Conservation (phyloP, 2,888 invertebrate species). For the Lithophane semibrunnea region DNA sequence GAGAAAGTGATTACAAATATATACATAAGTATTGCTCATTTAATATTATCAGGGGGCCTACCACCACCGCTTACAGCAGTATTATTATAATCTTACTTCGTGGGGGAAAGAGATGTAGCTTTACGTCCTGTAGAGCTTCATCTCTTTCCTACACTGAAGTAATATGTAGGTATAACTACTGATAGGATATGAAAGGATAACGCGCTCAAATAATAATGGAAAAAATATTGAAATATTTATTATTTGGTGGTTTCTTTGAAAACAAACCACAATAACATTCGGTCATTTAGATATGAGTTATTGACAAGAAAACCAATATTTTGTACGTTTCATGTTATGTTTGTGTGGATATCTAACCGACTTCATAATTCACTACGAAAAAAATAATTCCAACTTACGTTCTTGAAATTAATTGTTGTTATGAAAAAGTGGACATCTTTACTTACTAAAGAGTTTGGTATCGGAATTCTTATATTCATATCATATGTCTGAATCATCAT, state of each 20-base stretch:
- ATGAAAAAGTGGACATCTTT: neutral
- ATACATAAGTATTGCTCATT: no score
- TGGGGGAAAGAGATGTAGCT: no score
- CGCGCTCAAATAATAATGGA: neutral
- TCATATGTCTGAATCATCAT: neutral
- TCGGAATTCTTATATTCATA: neutral
- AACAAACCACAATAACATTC: constrained; percentile 9
- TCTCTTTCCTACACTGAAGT: no score
- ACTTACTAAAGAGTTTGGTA: neutral
- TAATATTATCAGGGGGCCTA: no score
- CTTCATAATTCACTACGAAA: neutral
- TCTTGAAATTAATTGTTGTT: neutral
- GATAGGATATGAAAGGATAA: no score
- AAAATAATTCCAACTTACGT: neutral
- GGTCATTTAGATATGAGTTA: neutral
- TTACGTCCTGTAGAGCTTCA: no score
- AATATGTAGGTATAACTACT: no score
- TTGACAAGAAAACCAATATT: constrained; percentile 8
- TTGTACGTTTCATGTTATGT: neutral
- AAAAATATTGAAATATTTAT: neutral
- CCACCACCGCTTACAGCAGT: no score
- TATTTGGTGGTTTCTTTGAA: constrained; percentile 6
- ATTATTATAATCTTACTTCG: no score
- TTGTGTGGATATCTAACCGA: neutral
- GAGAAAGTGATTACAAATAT: no score